Evolutionary conservation across 2,113 vertebrate species (phyloP).

Genomic region (Parus major): DNA sequence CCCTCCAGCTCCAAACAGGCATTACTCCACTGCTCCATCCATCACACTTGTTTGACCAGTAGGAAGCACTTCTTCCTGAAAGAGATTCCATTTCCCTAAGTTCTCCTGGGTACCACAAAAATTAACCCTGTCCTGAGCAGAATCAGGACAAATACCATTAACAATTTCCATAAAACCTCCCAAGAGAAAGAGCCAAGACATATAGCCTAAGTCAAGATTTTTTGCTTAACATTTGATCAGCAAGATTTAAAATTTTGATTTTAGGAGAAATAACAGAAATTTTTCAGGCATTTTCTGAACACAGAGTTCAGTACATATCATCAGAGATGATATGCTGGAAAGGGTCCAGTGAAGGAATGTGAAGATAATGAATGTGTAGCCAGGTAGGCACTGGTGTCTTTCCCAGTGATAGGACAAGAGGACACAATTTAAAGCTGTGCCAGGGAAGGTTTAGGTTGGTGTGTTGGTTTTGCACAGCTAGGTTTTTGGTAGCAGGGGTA

Average conservation of each 20-base stretch:
- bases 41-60: fast-evolving
- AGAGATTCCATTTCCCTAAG: background rate
- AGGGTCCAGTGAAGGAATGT: fast-evolving
- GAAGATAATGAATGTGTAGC: background rate
- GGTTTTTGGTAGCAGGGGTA: background rate
- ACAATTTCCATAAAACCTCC: background rate
- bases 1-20: fast-evolving
- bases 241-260: background rate
- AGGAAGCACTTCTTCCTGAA: background rate
- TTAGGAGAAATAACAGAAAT: background rate
- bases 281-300: background rate
- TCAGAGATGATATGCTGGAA: background rate
- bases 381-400: background rate
- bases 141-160: background rate
- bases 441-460: background rate
- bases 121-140: background rate
- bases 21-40: background rate
- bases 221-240: background rate
- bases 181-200: background rate
- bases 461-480: too few relatives aligned
- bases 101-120: background rate
- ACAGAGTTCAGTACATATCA: background rate
- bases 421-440: background rate
- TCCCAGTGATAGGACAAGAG: background rate
- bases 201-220: background rate